Evolutionary conservation across 2,888 invertebrate genomes (phyloP).

Genomic region (Drosophila mulleri): DNA sequence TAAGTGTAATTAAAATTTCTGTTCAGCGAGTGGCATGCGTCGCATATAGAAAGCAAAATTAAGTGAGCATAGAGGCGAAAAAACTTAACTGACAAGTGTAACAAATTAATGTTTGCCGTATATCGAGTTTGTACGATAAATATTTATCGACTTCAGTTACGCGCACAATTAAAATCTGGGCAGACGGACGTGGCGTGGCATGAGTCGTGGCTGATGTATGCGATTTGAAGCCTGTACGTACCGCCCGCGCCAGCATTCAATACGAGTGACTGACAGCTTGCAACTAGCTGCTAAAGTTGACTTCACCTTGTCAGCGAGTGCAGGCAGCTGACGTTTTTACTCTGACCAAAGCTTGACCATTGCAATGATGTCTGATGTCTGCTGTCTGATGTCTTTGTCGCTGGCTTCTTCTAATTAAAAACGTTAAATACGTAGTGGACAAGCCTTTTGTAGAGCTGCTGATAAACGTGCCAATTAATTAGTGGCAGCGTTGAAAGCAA

Average conservation of each 20-base stretch:
- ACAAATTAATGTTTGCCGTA: constrained; percentile 45
- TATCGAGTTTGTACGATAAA: constrained; percentile 48
- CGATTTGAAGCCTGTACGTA: constrained; percentile 21
- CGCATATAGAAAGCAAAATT: constrained; percentile 42
- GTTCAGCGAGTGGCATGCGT: constrained; percentile 30
- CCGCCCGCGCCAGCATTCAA: constrained; percentile 17
- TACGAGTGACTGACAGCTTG: constrained; percentile 15
- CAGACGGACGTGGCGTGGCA: constrained; percentile 25
- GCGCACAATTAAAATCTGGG: constrained; percentile 44
- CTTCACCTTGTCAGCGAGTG: constrained; percentile 47
- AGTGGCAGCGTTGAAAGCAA: constrained; percentile 51
- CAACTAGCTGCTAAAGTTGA: constrained; percentile 24
- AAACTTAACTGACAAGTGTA: constrained; percentile 55
- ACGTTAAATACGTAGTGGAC: constrained; percentile 18
- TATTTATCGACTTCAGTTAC: constrained; percentile 61
- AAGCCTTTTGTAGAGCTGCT: constrained; percentile 37
- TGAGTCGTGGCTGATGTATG: constrained; percentile 12
- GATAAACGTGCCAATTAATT: constrained; percentile 66
- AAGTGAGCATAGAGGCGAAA: constrained; percentile 10
- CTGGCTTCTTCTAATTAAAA: constrained; percentile 47
- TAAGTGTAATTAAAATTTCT: constrained; percentile 40
- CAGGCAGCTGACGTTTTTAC: constrained; percentile 40
- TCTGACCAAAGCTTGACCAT: neutral
- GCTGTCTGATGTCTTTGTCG: constrained; percentile 57
- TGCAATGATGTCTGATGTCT: constrained; percentile 9